Percentiles rank a stretch among this genome's conserved stretches.
These are phyloP conservation scores for Acanthosepion esculentum DNA, from an alignment of 2,888 invertebrate genomes.

Conservation along the genomic window DNA sequence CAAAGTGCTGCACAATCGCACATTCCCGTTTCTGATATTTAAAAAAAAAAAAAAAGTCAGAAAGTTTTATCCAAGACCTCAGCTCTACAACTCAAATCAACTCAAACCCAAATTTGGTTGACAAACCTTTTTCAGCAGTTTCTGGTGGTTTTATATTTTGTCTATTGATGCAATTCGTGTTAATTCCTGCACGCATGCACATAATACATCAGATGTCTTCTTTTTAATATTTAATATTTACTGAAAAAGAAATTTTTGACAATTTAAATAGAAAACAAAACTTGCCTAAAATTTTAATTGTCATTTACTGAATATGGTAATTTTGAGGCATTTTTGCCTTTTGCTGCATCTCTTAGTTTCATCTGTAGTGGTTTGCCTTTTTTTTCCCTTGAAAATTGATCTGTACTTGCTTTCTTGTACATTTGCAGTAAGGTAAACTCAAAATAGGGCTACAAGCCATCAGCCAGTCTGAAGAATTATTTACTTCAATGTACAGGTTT, in stretches of 20 bases:
- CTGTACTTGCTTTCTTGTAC: neutral
- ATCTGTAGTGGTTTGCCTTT: neutral
- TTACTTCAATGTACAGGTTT: neutral
- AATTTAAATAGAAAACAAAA: neutral
- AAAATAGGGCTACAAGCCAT: neutral
- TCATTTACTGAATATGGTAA: neutral
- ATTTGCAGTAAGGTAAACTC: neutral
- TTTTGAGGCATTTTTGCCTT: neutral
- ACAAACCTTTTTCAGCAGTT: neutral
- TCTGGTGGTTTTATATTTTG: constrained; percentile 17
- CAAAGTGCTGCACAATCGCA: neutral
- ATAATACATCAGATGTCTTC: neutral
- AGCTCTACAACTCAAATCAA: neutral
- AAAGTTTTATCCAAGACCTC: neutral
- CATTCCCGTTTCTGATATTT: neutral
- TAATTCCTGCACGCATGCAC: neutral
- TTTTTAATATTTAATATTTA: neutral
- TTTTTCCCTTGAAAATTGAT: neutral
- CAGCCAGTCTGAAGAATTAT: neutral
- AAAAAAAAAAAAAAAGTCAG: neutral
- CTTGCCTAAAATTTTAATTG: too few relatives aligned
- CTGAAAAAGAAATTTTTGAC: neutral
- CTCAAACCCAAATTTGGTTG: neutral
- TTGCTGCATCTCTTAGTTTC: neutral
- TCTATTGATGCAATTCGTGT: neutral